Evolutionary conservation across 2,113 vertebrate genomes (phyloP), one percentile per base, ranked within the genome.

Genomic region (Eurypyga helias): DNA sequence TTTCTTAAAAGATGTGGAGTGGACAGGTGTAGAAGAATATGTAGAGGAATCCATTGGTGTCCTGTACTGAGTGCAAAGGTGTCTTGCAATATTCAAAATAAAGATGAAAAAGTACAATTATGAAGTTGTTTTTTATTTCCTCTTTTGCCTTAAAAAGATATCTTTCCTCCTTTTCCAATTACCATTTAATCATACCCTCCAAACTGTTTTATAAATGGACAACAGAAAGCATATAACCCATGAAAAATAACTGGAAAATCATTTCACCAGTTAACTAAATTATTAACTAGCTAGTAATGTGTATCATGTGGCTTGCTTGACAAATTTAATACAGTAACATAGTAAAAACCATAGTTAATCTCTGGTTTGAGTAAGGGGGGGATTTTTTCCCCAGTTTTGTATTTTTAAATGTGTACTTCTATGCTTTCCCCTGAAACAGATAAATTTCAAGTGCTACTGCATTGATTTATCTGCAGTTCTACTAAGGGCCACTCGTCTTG

Each of bases 401-500:
- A 24, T 45, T 92, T 81, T 88, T 34, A 31, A 69, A 46, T 94
- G 19, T 69, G 43, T 82, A n/a, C 45, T 96, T 96, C 87, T 83
- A 58, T 96, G 28, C 70, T 77, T 95, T 96, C 72, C 66, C 13
- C 20, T 52, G 87, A 65, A 72, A 94, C 11, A 4, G 87, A 70
- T 86, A 20, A 71, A 57, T 94, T 81, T 94, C 72, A 95, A 93
- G 80, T n/a, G 58, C 83, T 79, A 73, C 79, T 96, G 88, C 79
- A 95, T 90, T 95, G 90, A 89, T 97, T 98, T 96, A 93, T 95
- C 95, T 96, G 64, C 72, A 91, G 57, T 83, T 97, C 88, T 97
- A 90, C 94, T 94, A 88, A 97, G 70, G 91, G 72, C 87, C 85
- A 51, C 46, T 96, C 60, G 64, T 72, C 92, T 95, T 96, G 70